Percentiles rank a stretch among this genome's conserved stretches.
phyloP scores from a whole-genome alignment of 2,888 invertebrate species.

The Cephus pulcher region DNA sequence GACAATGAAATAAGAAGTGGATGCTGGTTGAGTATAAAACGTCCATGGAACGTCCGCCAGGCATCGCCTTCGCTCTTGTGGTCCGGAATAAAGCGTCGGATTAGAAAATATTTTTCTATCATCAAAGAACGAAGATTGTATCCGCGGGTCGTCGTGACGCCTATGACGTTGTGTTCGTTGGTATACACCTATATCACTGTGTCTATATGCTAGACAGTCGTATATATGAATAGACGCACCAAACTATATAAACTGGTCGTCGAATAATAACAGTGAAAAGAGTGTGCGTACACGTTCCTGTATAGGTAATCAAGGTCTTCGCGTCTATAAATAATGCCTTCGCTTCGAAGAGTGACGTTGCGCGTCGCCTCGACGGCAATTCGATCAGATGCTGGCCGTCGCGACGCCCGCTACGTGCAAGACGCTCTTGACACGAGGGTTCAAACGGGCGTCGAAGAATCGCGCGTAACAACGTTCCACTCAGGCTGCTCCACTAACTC shows the following conservation, averaged over 20 bases:
- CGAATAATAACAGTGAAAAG: constrained; percentile 4
- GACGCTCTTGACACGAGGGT: constrained; percentile 38
- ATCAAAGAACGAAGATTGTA: not conserved
- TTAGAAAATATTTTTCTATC: not conserved
- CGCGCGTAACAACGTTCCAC: not conserved
- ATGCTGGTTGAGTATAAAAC: not conserved
- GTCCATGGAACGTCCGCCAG: constrained; percentile 3
- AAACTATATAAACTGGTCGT: not conserved
- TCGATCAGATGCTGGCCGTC: constrained; percentile 19
- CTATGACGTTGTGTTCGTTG: not conserved
- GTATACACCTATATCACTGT: not conserved
- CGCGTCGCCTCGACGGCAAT: constrained; percentile 21
- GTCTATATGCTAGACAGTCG: not conserved
- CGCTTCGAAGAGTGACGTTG: constrained; percentile 33
- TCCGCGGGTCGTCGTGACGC: not conserved
- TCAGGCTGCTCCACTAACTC: constrained; percentile 30
- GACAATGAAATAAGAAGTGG: not conserved
- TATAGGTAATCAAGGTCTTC: constrained; percentile 51
- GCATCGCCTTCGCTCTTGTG: not conserved
- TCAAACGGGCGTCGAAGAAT: constrained; percentile 3
- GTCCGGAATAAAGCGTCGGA: not conserved
- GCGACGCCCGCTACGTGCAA: constrained; percentile 19
- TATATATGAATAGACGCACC: not conserved
- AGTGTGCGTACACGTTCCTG: constrained; percentile 8
- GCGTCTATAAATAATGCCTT: constrained; percentile 54